These are phyloP conservation scores for Bucco capensis DNA, from an alignment of 2,113 vertebrate genomes.

Conservation along the genomic window DNA sequence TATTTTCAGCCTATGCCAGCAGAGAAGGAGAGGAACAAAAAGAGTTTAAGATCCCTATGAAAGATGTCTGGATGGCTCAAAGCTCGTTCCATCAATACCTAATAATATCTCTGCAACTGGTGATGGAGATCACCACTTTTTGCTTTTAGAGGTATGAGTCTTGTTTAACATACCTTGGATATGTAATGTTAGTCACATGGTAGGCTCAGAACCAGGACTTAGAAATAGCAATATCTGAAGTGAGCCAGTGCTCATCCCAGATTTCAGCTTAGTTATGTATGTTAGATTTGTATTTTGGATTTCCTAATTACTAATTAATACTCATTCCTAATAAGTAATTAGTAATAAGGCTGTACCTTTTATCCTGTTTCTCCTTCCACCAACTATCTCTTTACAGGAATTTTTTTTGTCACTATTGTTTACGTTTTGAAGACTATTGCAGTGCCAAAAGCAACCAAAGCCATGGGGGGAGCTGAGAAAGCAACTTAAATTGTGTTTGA, in stretches of 20 bases:
- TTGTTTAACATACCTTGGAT: slow-evolving; percentile 16
- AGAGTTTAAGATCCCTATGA: slow-evolving; percentile 49
- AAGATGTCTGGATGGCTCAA: neutral
- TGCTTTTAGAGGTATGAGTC: slow-evolving; percentile 13
- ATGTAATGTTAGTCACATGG: neutral
- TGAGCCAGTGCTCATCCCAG: neutral
- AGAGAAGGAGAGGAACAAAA: neutral
- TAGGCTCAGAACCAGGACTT: neutral
- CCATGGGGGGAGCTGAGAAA: neutral
- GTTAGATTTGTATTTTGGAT: neutral
- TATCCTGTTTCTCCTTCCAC: neutral
- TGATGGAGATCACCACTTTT: neutral
- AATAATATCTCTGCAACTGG: slow-evolving; percentile 27
- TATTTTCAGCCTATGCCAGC: neutral
- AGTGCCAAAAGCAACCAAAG: neutral
- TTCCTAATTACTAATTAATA: neutral
- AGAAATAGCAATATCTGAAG: neutral
- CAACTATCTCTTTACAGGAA: neutral
- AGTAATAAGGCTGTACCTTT: neutral
- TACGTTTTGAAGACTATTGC: neutral
- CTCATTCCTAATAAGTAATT: no score
- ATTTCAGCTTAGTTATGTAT: neutral
- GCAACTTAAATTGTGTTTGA: neutral
- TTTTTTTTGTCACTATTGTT: neutral
- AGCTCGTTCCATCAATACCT: neutral